These are phyloP conservation scores for Myotis daubentonii DNA, from an alignment of 2,797 vertebrate species.

Conservation along the genomic window DNA sequence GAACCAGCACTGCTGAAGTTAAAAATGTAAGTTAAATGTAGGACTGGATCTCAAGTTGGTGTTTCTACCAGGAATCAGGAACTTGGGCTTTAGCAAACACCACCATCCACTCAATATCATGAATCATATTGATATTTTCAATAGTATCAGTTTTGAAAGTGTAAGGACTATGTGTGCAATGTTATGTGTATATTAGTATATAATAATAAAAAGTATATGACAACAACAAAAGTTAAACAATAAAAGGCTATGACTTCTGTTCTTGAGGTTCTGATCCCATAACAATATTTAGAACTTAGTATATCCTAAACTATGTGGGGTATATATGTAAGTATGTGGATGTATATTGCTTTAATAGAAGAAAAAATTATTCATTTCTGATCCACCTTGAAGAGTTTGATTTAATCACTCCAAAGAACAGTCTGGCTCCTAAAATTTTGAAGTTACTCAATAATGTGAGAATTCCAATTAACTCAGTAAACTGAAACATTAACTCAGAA, in stretches of 20 bases:
- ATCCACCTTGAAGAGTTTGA: slow-evolving; percentile 7
- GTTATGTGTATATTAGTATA: background rate
- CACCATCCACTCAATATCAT: background rate
- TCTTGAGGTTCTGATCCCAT: slow-evolving; percentile 67
- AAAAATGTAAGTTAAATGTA: slow-evolving; percentile 22
- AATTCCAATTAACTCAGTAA: slow-evolving; percentile 38
- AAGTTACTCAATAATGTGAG: slow-evolving; percentile 42
- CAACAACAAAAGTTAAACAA: background rate
- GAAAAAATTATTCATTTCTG: slow-evolving; percentile 26
- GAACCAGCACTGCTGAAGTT: background rate
- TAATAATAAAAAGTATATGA: background rate
- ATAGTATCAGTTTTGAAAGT: background rate
- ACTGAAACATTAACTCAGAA: slow-evolving; percentile 61
- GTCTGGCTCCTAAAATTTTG: background rate
- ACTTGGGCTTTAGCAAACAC: slow-evolving; percentile 3
- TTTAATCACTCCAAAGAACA: slow-evolving; percentile 1
- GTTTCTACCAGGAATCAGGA: background rate
- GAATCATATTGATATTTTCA: background rate
- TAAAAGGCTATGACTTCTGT: slow-evolving; percentile 68
- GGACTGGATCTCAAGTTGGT: background rate
- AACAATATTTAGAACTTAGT: slow-evolving; percentile 77
- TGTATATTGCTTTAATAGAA: background rate
- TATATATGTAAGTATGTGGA: background rate
- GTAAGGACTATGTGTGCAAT: background rate
- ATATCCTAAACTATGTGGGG: slow-evolving; percentile 30